Evolutionary conservation across 1,140 invertebrate genomes (phyloP), one percentile per base, ranked within the genome.

Genomic region (Reticulitermes speratus): DNA sequence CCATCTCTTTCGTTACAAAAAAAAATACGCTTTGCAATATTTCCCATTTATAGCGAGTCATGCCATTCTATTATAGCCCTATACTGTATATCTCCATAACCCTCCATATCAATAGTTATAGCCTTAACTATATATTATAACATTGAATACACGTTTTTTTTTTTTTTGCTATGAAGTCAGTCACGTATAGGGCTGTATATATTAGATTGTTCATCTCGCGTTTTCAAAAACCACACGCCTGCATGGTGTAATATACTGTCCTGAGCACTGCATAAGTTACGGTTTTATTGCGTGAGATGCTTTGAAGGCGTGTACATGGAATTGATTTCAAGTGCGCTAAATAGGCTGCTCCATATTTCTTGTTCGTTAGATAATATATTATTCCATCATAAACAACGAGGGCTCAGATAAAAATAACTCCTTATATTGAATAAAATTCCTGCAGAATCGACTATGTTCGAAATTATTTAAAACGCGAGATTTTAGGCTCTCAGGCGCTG

Each of bases 141-240:
- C 65, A 30, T 30, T 30, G n/a, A 75, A 75, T 75, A 75, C n/a
- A 75, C 65, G n/a, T 75, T 30, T 75, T 75, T 75, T 75, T 75
- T 30, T 75, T 75, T 75, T 75, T 75, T 52, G 38, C 5, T 38
- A 55, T 30, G 55, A 2, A 84, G 83, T 84, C 48, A 45, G 19
- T 84, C 21, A 84, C 52, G 55, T 55, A 52, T 84, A 5, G 19
- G 14, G 14, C 1, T 55, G 55, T 84, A 84, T 59, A n/a, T 59
- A 9, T 84, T 84, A 45, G 83, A 84, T 19, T 30, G 83, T 6
- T 52, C 83, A 52, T 84, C 48, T 84, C 48, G 55, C 52, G 45
- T 83, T 84, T 84, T 75, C n/a, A 75, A 75, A 75, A 75, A 75
- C 83, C 48, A n/a, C 83, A 52, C 44, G n/a, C 44, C 48, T 59